Percentiles rank a stretch among this genome's conserved stretches.
These are phyloP conservation scores for Lutjanus argentimaculatus DNA, from an alignment of 2,797 vertebrate genomes.

Conservation along the genomic window DNA sequence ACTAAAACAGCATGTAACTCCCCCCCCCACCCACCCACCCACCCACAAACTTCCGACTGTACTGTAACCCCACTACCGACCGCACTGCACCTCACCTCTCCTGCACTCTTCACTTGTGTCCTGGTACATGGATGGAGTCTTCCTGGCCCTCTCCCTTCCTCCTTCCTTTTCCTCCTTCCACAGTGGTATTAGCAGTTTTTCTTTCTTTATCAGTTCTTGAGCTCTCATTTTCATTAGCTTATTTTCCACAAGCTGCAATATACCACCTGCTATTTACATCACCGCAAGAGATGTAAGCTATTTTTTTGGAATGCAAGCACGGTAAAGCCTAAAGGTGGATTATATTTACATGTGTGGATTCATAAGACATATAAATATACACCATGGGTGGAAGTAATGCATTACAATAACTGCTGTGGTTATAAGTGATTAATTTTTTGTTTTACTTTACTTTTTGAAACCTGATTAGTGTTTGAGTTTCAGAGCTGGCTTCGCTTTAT, in stretches of 20 bases:
- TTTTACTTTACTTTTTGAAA: background rate
- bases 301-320: background rate
- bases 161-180: constrained; percentile 50
- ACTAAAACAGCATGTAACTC: constrained; percentile 89
- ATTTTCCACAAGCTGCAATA: constrained; percentile 85
- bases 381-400: constrained; percentile 33
- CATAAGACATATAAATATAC: constrained; percentile 13
- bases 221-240: constrained; percentile 62
- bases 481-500: background rate
- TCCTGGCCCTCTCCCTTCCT: constrained; percentile 48
- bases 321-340: constrained; percentile 11
- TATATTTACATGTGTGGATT: background rate
- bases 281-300: constrained; percentile 11
- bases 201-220: constrained; percentile 45
- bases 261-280: constrained; percentile 47
- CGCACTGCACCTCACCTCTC: constrained; percentile 67
- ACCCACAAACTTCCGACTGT: constrained; percentile 62
- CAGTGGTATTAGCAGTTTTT: constrained; percentile 49
- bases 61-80: constrained; percentile 67
- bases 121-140: constrained; percentile 76
- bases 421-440: background rate
- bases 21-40: constrained; percentile 38
- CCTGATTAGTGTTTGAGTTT: background rate
- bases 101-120: constrained; percentile 74
- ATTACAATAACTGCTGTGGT: background rate